Evolutionary conservation across 2,888 invertebrate species (phyloP), one percentile per base, ranked within the genome.

Genomic region (Nowickia ferox): DNA sequence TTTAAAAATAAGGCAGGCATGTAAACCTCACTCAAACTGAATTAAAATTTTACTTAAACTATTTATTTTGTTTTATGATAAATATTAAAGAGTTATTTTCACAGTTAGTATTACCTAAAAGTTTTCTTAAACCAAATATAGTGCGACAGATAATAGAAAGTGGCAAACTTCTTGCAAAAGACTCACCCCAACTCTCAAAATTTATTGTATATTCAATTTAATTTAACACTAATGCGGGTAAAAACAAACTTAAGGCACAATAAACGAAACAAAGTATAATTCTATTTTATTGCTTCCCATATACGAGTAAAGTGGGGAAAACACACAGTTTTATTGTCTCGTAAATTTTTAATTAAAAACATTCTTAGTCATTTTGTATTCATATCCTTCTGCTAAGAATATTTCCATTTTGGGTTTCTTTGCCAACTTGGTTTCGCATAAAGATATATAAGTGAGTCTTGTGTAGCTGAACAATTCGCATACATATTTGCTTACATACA

Each of bases 261-360:
- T 40, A 6, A 68, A 66, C 10, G 22, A 6, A 61, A 61, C 10
- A 38, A 40, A 42, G n/a, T 9, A 40, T 61, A 17, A 30, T 61
- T 11, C 42, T 40, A 9, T 17, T 61, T 40, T 61, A 61, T 40
- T 42, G 17, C 17, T 42, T 42, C 13, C 48, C 51, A 74, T 30
- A 30, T 30, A n/a, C n/a, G n/a, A 38, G 38, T 8, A 46, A 13
- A 11, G 40, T 2, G 19, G 38, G 42, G 1, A 63, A 63, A 0
- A 66, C 9, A 44, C 6, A 68, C 22, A 2, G 44, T 48, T 80
- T 80, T 55, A 57, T 57, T 65, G 65, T 40, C 55, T 40, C 65
- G 48, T 72, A 63, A 72, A 72, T 65, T 80, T 80, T 80, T 80
- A 72, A 80, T 65, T 72, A 68, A 77, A 68, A 68, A n/a, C 46